Evolutionary conservation across 2,797 vertebrate genomes (phyloP).

Genomic region (Urocyon cinereoargenteus): DNA sequence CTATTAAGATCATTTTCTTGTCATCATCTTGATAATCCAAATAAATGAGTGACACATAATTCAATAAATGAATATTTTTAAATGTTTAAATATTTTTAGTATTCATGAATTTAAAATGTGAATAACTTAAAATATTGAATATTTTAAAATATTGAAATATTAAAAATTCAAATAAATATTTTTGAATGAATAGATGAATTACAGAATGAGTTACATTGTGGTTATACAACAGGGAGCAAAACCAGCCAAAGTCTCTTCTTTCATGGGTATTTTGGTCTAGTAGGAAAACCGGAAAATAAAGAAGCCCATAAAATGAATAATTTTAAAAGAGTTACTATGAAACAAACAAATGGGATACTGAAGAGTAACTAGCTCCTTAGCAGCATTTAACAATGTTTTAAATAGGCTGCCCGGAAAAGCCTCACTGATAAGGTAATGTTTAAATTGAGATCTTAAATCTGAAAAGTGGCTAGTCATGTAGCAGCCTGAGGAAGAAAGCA

Average conservation of each 20-base stretch:
- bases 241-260: neutral
- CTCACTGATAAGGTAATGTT: neutral
- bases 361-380: neutral
- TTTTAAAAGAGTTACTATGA: neutral
- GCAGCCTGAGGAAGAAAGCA: neutral
- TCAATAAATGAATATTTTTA: neutral
- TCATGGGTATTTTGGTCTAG: neutral
- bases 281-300: constrained; percentile 36
- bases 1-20: neutral
- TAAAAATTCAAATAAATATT: neutral
- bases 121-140: neutral
- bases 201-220: neutral
- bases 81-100: neutral
- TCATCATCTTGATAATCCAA: neutral
- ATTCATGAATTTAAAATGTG: neutral
- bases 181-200: neutral
- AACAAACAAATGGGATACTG: neutral
- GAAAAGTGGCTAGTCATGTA: neutral
- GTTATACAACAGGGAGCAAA: neutral
- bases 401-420: neutral
- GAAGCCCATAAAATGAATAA: neutral
- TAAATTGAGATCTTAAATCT: neutral
- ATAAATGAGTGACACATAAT: neutral
- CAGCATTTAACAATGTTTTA: neutral
- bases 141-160: neutral